phyloP scores from a whole-genome alignment of 37 sponge, comb jelly and placozoan species.

The Petrosia ficiformis region DNA sequence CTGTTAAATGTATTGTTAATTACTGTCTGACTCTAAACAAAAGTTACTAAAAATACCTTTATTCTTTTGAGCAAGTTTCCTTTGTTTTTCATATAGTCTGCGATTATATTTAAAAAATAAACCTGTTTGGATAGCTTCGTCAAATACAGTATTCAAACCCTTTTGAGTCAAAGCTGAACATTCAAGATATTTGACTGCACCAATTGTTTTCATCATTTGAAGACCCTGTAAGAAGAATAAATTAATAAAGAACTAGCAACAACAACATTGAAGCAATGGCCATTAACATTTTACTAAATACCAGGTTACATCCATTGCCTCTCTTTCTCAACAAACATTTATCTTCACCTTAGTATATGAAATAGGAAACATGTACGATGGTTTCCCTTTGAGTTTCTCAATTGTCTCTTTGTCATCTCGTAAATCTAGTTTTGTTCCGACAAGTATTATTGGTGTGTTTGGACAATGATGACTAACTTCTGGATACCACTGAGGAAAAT shows the following conservation, averaged over 20 bases:
- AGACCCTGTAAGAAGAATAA: conserved; percentile 55
- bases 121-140: conserved; percentile 69
- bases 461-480: conserved; percentile 99
- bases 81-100: no score
- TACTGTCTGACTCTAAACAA: no score
- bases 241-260: background rate
- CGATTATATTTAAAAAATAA: no score
- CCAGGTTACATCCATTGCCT: no score
- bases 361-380: conserved; percentile 83
- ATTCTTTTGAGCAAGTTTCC: no score
- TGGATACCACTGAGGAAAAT: conserved; percentile 76
- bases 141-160: conserved; percentile 73
- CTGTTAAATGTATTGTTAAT: no score
- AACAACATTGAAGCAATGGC: background rate
- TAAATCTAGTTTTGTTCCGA: conserved; percentile 98
- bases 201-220: conserved; percentile 95
- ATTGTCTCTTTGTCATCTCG: conserved; percentile 97
- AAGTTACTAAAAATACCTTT: no score
- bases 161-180: conserved; percentile 99
- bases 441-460: conserved; percentile 97
- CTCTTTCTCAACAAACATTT: no score
- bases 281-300: no score
- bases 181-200: conserved; percentile 96
- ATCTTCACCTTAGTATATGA: conserved; percentile 71
- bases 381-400: conserved; percentile 93